Conservation (phyloP, 2,888 invertebrate species). For the Lasioglossum leucozonium region DNA sequence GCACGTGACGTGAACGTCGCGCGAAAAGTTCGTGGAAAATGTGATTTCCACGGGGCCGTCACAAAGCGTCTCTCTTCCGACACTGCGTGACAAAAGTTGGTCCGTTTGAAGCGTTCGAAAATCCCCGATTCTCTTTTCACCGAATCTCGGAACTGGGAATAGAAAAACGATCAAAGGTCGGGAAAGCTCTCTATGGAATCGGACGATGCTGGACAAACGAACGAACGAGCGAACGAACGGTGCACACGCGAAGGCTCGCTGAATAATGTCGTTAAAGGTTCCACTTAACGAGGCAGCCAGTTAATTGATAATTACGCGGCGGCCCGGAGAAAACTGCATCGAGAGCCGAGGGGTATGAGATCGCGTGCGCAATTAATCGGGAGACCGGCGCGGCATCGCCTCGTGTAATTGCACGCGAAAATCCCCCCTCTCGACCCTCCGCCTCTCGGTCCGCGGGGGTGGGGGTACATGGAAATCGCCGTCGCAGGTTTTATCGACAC, state of each 20-base stretch:
- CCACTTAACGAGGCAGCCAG: conserved; percentile 54
- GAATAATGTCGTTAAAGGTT: conserved; percentile 51
- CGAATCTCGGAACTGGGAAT: neutral
- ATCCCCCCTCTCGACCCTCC: no score
- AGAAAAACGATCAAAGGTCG: neutral
- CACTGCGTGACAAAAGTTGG: neutral
- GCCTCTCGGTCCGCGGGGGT: no score
- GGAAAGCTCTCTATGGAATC: neutral
- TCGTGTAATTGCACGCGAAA: conserved; percentile 48
- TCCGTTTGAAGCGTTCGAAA: neutral
- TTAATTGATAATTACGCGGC: conserved; percentile 62
- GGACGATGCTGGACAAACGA: neutral
- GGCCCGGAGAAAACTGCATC: conserved; percentile 49
- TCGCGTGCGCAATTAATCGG: conserved; percentile 53
- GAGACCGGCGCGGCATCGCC: conserved; percentile 12
- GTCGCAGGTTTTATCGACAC: neutral
- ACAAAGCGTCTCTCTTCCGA: neutral
- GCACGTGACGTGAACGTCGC: neutral
- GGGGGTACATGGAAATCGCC: neutral
- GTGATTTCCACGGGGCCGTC: neutral
- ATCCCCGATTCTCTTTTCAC: neutral
- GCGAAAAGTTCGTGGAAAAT: neutral
- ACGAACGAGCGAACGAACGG: neutral
- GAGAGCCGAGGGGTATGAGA: neutral
- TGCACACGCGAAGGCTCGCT: neutral